A percentile compares a stretch with the other conserved stretches of the same genome.
These are phyloP conservation scores for Psittacula echo DNA, from an alignment of 2,797 vertebrate species.

Conservation along the genomic window DNA sequence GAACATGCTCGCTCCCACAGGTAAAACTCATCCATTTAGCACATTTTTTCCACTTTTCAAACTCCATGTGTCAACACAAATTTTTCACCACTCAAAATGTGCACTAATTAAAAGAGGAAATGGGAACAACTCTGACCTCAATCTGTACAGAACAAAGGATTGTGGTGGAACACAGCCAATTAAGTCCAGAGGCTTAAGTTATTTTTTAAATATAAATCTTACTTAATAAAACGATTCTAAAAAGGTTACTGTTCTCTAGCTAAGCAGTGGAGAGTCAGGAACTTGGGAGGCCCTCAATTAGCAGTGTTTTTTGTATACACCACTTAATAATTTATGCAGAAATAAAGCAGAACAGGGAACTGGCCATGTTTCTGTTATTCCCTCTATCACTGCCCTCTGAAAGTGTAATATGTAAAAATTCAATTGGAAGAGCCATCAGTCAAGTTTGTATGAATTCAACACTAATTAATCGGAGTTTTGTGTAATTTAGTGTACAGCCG, in stretches of 20 bases:
- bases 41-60: not conserved
- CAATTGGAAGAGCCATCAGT: not conserved
- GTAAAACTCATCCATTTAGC: not conserved
- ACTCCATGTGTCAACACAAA: not conserved
- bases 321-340: not conserved
- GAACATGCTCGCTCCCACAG: not conserved
- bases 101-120: not conserved
- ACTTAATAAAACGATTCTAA: not conserved
- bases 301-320: not conserved
- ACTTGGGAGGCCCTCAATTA: not conserved
- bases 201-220: not conserved
- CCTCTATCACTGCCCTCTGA: not conserved
- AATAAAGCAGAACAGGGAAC: not conserved
- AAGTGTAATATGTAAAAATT: not conserved
- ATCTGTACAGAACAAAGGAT: not conserved
- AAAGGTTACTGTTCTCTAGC: not conserved
- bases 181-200: not conserved
- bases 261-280: not conserved
- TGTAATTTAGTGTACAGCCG: not conserved
- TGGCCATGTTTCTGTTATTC: not conserved
- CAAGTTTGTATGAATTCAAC: not conserved
- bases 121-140: not conserved
- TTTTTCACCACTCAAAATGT: not conserved
- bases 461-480: not conserved
- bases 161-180: not conserved